Evolutionary conservation across 1,140 invertebrate species (phyloP), one percentile per base, ranked within the genome.

Genomic region (Pteromalus puparum): DNA sequence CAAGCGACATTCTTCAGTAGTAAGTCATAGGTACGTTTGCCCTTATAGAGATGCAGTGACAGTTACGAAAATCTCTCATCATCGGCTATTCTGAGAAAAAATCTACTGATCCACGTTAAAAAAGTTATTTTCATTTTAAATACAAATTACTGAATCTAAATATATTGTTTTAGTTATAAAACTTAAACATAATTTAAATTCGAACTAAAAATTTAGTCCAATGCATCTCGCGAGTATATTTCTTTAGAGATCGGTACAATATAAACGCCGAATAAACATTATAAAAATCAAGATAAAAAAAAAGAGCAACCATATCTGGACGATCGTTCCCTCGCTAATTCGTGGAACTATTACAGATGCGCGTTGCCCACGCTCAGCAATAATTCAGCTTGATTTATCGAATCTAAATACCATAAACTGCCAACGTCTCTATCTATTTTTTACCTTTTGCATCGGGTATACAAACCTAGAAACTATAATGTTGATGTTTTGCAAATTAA

Each of bases 331-430:
- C 65, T 67, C n/a, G n/a, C 24, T 9, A n/a, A 70, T 70, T 70
- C 67, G 12, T n/a, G 24, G 67, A 70, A 70, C 13, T 5, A 70
- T 70, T 9, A 18, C 26, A n/a, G 12, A 30, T 26, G 67, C 2
- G 24, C 13, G 13, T 67, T 67, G 65, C 65, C 65, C 65, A 67
- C 65, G 65, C 21, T 9, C 4, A 24, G n/a, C 9, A 67, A 67
- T 24, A 67, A 67, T 24, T 65, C 61, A 65, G 9, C 67, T 30
- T 70, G 67, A 70, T 70, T 70, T 70, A 70, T 70, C 67, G 10
- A 13, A 26, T 70, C 24, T 26, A n/a, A 28, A 30, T 30, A 70
- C 26, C 67, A 28, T 30, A 28, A 70, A 70, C 21, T 28, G 5
- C 67, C 26, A 0, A 12, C 26, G 10, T 12, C 13, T 70, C 10